These are phyloP conservation scores for Chirona hameri DNA, from an alignment of 2,888 invertebrate genomes.

Conservation along the genomic window DNA sequence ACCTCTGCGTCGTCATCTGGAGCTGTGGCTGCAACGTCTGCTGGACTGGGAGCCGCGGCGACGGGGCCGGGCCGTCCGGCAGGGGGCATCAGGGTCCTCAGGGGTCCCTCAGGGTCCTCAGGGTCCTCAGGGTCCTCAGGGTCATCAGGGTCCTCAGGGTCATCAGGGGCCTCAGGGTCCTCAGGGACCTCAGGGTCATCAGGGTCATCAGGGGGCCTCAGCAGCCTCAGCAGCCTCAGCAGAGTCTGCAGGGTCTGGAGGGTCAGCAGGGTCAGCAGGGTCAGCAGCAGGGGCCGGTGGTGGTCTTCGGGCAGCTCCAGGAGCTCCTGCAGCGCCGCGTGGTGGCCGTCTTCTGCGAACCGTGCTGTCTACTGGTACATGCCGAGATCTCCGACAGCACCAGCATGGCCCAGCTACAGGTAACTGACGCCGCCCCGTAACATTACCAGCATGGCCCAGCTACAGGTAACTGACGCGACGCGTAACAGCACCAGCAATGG, in stretches of 20 bases:
- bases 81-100: no score
- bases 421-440: no score
- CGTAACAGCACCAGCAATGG: no score
- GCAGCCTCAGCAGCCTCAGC: conserved; percentile 39
- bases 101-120: no score
- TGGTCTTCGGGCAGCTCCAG: conserved; percentile 3
- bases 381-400: conserved; percentile 64
- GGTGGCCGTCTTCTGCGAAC: conserved; percentile 64
- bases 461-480: no score
- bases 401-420: no score
- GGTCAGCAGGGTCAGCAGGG: conserved; percentile 10
- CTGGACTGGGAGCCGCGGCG: conserved; percentile 39
- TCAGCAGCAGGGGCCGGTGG: conserved; percentile 39
- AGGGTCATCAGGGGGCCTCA: no score
- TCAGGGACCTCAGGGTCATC: no score
- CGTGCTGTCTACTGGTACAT: conserved; percentile 58
- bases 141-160: no score
- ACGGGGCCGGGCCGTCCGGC: conserved; percentile 37
- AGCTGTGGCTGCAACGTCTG: conserved; percentile 39
- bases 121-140: no score
- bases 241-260: neutral
- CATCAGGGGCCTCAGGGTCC: no score
- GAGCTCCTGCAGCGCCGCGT: conserved; percentile 49
- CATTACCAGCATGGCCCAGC: no score
- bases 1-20: conserved; percentile 34